Percentiles rank a stretch among this genome's conserved stretches.
These are phyloP conservation scores for Platysteira castanea DNA, from an alignment of 2,113 vertebrate genomes.

Conservation along the genomic window DNA sequence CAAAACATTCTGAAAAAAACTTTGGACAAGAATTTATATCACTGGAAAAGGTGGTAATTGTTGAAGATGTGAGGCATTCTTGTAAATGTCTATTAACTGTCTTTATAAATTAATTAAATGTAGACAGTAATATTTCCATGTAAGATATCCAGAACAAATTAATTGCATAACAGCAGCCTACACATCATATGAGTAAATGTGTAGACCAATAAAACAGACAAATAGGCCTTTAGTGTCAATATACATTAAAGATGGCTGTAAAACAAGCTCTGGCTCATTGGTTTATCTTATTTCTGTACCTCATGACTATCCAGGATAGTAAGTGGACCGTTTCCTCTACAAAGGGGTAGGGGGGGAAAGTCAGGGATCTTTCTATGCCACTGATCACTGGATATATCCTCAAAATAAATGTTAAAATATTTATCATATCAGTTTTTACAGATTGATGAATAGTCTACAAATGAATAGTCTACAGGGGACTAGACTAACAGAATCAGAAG, in stretches of 20 bases:
- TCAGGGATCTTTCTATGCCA: background rate
- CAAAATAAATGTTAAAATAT: background rate
- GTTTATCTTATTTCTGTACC: background rate
- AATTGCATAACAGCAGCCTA: background rate
- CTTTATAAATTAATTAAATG: background rate
- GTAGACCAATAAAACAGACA: background rate
- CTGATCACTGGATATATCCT: background rate
- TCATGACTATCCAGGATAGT: background rate
- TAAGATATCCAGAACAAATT: background rate
- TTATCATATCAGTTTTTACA: background rate
- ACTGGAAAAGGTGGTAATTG: background rate
- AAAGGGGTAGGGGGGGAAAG: rapidly evolving
- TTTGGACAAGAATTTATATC: background rate
- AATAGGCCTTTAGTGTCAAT: background rate
- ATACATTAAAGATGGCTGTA: background rate
- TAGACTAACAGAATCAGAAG: background rate
- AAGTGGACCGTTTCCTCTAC: background rate
- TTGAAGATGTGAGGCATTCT: background rate
- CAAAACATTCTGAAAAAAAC: background rate
- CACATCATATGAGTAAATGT: background rate
- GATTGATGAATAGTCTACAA: too few relatives aligned
- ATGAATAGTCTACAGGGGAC: background rate
- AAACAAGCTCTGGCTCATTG: background rate
- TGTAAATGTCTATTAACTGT: background rate
- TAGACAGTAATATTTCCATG: rapidly evolving